These are phyloP conservation scores for Leptinotarsa peninsularis DNA, from an alignment of 2,888 invertebrate species.

Conservation along the genomic window DNA sequence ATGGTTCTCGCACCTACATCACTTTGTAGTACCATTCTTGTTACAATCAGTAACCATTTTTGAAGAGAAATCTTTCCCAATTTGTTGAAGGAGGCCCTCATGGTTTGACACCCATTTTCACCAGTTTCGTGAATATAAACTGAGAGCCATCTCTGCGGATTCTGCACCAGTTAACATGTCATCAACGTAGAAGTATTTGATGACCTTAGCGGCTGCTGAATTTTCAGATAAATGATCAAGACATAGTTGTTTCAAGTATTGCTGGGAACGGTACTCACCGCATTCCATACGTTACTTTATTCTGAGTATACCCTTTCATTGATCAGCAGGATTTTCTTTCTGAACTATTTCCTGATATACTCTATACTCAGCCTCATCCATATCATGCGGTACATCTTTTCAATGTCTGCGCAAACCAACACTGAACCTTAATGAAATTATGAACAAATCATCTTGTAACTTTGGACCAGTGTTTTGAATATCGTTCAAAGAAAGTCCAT, in stretches of 20 bases:
- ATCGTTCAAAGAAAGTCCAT: constrained; percentile 29
- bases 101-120: no score
- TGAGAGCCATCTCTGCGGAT: no score
- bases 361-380: constrained; percentile 6
- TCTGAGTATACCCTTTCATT: not conserved
- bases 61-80: no score
- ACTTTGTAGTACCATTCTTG: no score
- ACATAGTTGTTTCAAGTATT: constrained; percentile 24
- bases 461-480: constrained; percentile 25
- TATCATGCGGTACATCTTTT: constrained; percentile 33
- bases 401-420: constrained; percentile 28
- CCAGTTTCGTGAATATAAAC: no score
- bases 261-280: constrained; percentile 25
- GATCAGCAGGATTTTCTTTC: not conserved
- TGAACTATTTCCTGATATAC: constrained; percentile 18
- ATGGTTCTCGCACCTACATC: no score
- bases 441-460: constrained; percentile 27
- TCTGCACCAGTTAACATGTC: constrained; percentile 20
- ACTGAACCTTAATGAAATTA: constrained; percentile 26
- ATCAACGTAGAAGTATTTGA: constrained; percentile 30
- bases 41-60: no score
- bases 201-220: constrained; percentile 12
- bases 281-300: constrained; percentile 33
- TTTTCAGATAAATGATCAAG: not conserved
- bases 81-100: no score